Base-by-base conservation (phyloP, 2,113 vertebrate genomes). In the Rallus limicola region DNA sequence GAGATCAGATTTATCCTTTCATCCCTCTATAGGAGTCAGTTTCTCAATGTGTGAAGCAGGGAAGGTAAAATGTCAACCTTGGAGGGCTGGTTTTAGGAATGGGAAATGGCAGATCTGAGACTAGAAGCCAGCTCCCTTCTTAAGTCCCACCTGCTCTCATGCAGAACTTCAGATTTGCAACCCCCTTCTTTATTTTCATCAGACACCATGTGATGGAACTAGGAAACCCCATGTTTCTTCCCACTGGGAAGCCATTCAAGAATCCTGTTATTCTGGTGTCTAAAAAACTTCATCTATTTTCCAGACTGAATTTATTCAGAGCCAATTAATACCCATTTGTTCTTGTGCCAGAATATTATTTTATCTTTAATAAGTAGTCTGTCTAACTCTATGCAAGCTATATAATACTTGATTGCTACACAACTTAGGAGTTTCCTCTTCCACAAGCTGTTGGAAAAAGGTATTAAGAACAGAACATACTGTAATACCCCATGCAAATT, bases 261-360 rank as follows among this genome's bases (percentile, higher is more conserved):
- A 83, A 60, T 36, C 21, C 38, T 79, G 18, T 60, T 91, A 38
- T 34, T 75, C 48, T 42, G 23, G 34, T 60, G 24, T 56, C 80
- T 84, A 55, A 83, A 92, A 87, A 4, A 1, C 5, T 71, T 67
- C 46, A 46, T 78, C 86, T 89, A 67, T 36, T 79, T 91, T 86
- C 69, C 69, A 84, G 52, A 46, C 48, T 86, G 48, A 89, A 93
- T 75, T 92, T 89, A 76, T 89, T 89, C 52, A 60, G 34, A 82
- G 60, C 11, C 52, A 86, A 52, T 81, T 93, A 94, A 86, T 82
- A 79, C 1, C 34, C 53, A 67, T 91, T 65, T 92, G 52, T 89
- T 93, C 69, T 31, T 42, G 11, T 58, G 83, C 83, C 89, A 95
- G 82, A 87, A 71, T 87, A 79, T 36, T 91, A 15, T 79, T 94